Conservation (phyloP, 2,888 invertebrate species). For the Mythimna impura region DNA sequence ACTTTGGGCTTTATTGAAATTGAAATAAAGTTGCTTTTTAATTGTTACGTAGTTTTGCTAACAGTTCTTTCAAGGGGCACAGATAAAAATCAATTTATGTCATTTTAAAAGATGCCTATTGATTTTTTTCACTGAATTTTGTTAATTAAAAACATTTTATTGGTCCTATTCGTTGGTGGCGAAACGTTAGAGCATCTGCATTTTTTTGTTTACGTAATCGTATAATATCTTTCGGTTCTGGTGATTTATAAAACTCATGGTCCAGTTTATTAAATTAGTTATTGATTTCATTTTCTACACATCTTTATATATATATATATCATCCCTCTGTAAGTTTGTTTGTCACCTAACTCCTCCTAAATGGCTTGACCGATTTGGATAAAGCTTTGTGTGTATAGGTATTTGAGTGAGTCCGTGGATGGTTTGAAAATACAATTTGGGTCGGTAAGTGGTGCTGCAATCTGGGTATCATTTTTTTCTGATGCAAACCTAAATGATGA, state of each 20-base stretch:
- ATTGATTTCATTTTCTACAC: background rate
- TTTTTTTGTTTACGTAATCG: conserved; percentile 33
- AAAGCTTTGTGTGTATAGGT: too few species aligned
- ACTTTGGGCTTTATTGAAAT: background rate
- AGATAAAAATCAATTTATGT: conserved; percentile 64
- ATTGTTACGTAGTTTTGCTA: background rate
- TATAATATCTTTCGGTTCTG: conserved; percentile 6
- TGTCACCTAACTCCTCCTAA: too few species aligned
- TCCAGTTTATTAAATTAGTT: background rate
- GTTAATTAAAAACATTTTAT: conserved; percentile 66
- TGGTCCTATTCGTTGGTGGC: conserved; percentile 61
- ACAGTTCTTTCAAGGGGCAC: conserved; percentile 26
- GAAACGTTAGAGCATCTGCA: conserved; percentile 58
- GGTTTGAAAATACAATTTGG: too few species aligned
- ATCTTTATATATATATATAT: too few species aligned
- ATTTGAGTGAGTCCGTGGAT: too few species aligned
- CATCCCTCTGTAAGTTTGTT: too few species aligned
- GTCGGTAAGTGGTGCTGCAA: too few species aligned
- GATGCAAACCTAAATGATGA: too few species aligned
- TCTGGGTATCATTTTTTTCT: too few species aligned
- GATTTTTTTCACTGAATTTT: conserved; percentile 54
- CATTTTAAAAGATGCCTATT: conserved; percentile 54
- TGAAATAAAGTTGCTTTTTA: background rate
- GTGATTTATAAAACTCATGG: background rate
- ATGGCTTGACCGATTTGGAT: too few species aligned